Conservation (phyloP, 2,113 vertebrate species). For the Entosphenus tridentatus region DNA sequence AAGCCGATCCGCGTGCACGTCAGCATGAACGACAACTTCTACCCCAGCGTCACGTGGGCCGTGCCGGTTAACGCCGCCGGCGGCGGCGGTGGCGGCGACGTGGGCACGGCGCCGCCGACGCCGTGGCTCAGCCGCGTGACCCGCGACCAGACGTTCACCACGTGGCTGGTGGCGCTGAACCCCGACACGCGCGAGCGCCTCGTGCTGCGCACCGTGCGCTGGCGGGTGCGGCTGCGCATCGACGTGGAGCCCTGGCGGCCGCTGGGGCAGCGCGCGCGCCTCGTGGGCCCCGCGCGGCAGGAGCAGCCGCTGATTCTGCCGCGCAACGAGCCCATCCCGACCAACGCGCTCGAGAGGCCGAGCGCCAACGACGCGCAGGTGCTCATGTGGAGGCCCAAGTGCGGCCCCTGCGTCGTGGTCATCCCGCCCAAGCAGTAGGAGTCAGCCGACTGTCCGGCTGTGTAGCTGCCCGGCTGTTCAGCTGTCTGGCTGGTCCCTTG, state of each 20-base stretch:
- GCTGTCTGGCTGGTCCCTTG: no score
- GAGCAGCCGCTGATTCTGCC: conserved; percentile 75
- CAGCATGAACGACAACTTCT: conserved; percentile 99
- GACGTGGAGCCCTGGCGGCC: conserved; percentile 61
- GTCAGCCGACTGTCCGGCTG: neutral
- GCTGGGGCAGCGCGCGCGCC: conserved; percentile 53
- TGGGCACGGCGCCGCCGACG: conserved; percentile 26
- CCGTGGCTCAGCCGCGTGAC: conserved; percentile 55
- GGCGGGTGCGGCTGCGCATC: conserved; percentile 88
- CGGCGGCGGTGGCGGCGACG: conserved; percentile 30
- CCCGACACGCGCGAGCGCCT: conserved; percentile 73
- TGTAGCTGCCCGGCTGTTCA: no score
- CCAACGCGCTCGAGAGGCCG: conserved; percentile 67
- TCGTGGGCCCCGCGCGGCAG: conserved; percentile 66
- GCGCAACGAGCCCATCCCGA: conserved; percentile 77
- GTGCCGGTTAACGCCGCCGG: conserved; percentile 40
- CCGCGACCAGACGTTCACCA: conserved; percentile 93
- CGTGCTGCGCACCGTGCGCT: conserved; percentile 84
- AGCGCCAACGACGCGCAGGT: conserved; percentile 94
- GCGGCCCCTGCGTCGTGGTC: conserved; percentile 61
- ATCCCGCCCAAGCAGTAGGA: conserved; percentile 64
- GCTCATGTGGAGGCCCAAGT: conserved; percentile 88
- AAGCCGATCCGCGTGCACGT: conserved; percentile 75
- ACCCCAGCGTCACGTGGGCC: conserved; percentile 93
- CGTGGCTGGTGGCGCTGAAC: conserved; percentile 92